Evolutionary conservation across 2,888 invertebrate genomes (phyloP), one percentile per base, ranked within the genome.

Genomic region (Coleophora flavipennella): DNA sequence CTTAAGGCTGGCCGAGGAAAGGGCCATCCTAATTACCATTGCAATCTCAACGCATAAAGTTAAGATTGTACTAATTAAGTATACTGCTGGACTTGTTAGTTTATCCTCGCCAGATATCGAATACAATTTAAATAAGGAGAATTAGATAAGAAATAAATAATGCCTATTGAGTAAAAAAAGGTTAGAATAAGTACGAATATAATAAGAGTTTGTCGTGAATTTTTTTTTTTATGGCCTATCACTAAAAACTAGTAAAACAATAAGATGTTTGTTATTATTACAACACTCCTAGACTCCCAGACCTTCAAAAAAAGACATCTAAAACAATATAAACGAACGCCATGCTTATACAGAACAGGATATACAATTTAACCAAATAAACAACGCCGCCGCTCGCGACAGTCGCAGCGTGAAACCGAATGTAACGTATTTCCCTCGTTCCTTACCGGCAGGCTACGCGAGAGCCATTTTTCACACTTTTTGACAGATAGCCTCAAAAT

Each of bases 11-110:
- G 46, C 42, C 48, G 51, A 48, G 53, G 66, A 63, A 62, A 65
- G 55, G 35, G 38, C 36, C 33, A 14, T 29, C 53, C 59, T 52
- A 63, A 80, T 81, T 81, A 74, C 68, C 80, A 80, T 81, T 73
- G 61, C 75, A 78, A 83, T 81, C 83, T 73, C 61, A 51, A 61
- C 68, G 77, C 75, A 81, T 81, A 80, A 79, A 80, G 64, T 75
- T 71, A 62, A 75, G 79, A 77, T 76, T 73, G 70, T 67, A 73
- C 70, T 80, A 81, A 81, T 81, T 81, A 80, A 80, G 67, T 65
- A 60, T 67, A 67, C 62, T 57, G 55, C 57, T 57, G 46, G 50
- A 59, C 57, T 55, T 66, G 64, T 66, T 59, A 56, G 56, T 55
- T 67, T 67, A 69, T 70, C 65, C 57, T 32, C 13, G 14, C 37